Evolutionary conservation across 35 echinoderm and acorn worm genomes (phyloP).

Genomic region (Lytechinus variegatus): DNA sequence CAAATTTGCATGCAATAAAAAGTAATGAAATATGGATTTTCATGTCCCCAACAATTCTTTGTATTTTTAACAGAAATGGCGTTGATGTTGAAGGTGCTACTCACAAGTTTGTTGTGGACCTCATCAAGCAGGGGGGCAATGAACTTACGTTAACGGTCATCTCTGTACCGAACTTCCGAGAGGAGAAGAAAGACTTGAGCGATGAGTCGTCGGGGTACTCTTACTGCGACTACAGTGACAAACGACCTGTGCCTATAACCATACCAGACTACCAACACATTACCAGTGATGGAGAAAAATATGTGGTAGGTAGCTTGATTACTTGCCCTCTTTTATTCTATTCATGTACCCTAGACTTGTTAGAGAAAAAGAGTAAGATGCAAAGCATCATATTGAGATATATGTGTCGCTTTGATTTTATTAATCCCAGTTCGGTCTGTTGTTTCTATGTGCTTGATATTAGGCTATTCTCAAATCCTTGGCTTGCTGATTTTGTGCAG

Average conservation of each 20-base stretch:
- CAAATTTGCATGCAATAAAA: no score
- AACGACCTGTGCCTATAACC: constrained; percentile 83
- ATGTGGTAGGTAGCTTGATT: constrained; percentile 75
- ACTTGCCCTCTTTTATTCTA: neutral
- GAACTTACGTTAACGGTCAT: constrained; percentile 95
- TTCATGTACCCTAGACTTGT: neutral
- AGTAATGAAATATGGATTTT: no score
- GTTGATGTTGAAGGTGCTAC: constrained; percentile 94
- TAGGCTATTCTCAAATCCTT: neutral
- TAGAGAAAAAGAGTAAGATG: neutral
- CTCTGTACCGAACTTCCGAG: constrained; percentile 93
- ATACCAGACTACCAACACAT: constrained; percentile 92
- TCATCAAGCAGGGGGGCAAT: constrained; percentile 92
- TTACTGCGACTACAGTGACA: constrained; percentile 95
- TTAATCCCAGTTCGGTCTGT: neutral
- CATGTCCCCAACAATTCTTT: no score
- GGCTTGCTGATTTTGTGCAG: neutral
- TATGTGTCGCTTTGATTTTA: neutral
- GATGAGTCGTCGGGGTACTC: constrained; percentile 98
- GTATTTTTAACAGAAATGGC: constrained; percentile 69
- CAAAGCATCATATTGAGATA: neutral
- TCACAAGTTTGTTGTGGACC: constrained; percentile 95
- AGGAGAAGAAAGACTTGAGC: constrained; percentile 79
- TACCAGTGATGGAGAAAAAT: constrained; percentile 84
- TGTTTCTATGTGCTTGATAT: neutral